Base-by-base conservation (phyloP, 1,140 invertebrate species). In the Pogonomyrmex californicus region DNA sequence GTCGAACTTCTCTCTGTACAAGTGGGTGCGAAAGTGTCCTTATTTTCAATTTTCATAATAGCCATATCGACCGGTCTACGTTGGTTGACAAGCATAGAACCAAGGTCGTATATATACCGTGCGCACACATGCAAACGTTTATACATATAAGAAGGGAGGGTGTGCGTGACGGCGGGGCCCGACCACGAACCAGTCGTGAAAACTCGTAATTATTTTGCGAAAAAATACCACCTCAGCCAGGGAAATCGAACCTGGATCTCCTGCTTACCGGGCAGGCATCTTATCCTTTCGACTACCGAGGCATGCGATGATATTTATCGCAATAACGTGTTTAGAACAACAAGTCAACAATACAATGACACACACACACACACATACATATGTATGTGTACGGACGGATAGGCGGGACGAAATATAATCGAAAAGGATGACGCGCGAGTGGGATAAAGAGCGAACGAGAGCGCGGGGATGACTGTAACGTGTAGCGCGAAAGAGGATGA, bases 1-100 rank as follows among this genome's bases (percentile, higher is more conserved):
- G 7, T 58, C 83, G 75, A 86, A 49, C 70, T 63, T 79, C 49
- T 82, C 70, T 63, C 44, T 63, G 38, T 81, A 70, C 54, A 70
- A 88, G 87, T 86, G 65, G 66, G 30, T 68, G 87, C 38, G 60
- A 89, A 81, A 81, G 54, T 88, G 73, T 62, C 75, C 87, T 90
- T 90, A 90, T 90, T 90, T 90, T 90, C 86, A 90, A 90, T 90
- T 90, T 90, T 90, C 89, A 90, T 90, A 90, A 90, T 90, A 90
- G 79, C 79, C 75, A 44, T 82, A 90, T 90, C 79, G 89, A 90
- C 62, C 88, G 73, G 71, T 62, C 49, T 63, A 38, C 47, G 47
- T 65, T 51, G 76, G 47, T 65, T 51, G 76, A 86, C 83, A 77
- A 86, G 49, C 60, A 23, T 17, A 23, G 71, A 58, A 49, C 10